A percentile compares a stretch with the other conserved stretches of the same genome.
Evolutionary conservation across 1,140 invertebrate genomes (phyloP).

Genomic region (Bombus consobrinus): DNA sequence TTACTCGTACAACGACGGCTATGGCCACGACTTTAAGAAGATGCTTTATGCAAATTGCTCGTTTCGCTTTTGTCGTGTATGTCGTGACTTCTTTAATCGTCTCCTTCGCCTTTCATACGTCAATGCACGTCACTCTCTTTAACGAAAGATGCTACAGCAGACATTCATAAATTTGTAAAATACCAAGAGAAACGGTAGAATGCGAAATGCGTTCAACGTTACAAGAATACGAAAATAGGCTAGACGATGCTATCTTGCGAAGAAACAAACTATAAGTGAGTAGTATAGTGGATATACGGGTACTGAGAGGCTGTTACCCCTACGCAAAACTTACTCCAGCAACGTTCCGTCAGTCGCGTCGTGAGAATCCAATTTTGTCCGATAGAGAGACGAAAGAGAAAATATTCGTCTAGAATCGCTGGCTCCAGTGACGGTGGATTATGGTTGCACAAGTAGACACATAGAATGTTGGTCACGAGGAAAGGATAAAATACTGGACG

Average conservation of each 20-base stretch:
- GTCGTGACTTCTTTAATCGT: background rate
- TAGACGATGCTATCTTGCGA: background rate
- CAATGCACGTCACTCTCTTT: no score
- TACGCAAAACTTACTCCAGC: background rate
- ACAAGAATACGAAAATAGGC: constrained; percentile 3
- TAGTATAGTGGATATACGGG: background rate
- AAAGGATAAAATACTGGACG: background rate
- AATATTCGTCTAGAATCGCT: constrained; percentile 1
- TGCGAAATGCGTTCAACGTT: background rate
- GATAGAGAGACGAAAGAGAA: background rate
- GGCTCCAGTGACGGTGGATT: background rate
- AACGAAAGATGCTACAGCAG: background rate
- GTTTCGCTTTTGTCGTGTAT: background rate
- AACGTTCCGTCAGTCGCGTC: background rate
- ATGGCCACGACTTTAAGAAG: background rate
- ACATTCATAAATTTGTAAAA: background rate
- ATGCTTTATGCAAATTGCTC: background rate
- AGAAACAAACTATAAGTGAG: background rate
- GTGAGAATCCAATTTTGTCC: background rate
- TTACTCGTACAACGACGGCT: background rate
- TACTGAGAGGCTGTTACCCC: constrained; percentile 13
- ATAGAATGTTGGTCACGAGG: background rate
- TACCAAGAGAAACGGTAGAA: background rate
- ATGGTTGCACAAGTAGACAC: background rate
- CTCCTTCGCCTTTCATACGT: background rate